Percentiles rank a stretch among this genome's conserved stretches.
These are phyloP conservation scores for Cephus rjabovi DNA, from an alignment of 2,888 invertebrate species.

Conservation along the genomic window DNA sequence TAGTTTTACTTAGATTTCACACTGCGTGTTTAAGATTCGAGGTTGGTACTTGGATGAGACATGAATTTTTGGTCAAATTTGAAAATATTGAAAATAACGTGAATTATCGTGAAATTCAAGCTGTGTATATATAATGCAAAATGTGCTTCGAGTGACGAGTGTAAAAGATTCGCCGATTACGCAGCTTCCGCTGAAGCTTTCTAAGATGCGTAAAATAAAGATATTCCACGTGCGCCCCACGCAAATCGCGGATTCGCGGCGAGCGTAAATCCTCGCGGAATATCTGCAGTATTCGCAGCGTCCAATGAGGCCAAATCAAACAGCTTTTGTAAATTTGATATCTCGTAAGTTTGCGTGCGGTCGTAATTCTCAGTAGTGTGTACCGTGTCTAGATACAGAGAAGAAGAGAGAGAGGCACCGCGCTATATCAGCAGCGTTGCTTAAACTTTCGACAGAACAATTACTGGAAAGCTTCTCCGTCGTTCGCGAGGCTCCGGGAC, in stretches of 20 bases:
- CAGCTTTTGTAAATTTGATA: slow-evolving; percentile 20
- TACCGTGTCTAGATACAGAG: slow-evolving; percentile 8
- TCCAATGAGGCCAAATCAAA: slow-evolving; percentile 12
- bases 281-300: not conserved
- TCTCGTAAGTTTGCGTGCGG: slow-evolving; percentile 14
- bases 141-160: not conserved
- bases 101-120: not conserved
- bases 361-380: slow-evolving; percentile 18
- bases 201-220: not conserved
- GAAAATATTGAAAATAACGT: not conserved
- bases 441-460: not conserved
- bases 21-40: not conserved
- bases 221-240: not conserved
- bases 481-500: not conserved
- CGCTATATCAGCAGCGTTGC: not conserved
- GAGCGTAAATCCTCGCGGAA: not conserved
- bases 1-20: not conserved
- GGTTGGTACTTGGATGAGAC: not conserved
- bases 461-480: not conserved
- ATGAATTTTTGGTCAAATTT: not conserved
- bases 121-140: not conserved
- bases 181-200: not conserved
- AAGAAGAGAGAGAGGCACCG: not conserved
- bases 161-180: not conserved
- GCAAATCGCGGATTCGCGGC: not conserved